These are phyloP conservation scores for Anguilla rostrata DNA, from an alignment of 2,113 vertebrate genomes.

Conservation along the genomic window DNA sequence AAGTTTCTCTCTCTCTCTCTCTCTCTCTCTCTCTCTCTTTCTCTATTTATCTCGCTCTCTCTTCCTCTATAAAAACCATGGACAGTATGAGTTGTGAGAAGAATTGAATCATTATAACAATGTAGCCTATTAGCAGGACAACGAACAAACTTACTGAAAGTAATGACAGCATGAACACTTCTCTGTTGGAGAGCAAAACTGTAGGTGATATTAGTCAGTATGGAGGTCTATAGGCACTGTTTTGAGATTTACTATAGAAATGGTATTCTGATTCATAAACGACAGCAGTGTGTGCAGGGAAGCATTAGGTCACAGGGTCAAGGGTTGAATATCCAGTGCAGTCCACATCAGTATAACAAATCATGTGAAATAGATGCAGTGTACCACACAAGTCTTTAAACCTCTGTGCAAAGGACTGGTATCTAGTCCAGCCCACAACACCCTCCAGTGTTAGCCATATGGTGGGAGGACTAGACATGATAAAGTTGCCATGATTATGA, in stretches of 20 bases:
- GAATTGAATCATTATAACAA: constrained; percentile 26
- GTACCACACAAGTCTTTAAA: not conserved
- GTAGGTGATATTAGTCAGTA: not conserved
- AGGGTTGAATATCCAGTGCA: not conserved
- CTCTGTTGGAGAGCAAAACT: not conserved
- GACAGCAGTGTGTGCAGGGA: not conserved
- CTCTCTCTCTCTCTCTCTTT: constrained; percentile 21
- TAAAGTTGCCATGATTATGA: not conserved
- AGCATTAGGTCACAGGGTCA: not conserved
- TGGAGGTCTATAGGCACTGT: constrained; percentile 11
- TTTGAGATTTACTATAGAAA: not conserved
- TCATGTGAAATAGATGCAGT: not conserved
- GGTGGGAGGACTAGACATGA: constrained; percentile 4
- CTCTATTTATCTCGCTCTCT: too few species aligned
- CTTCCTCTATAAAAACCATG: constrained; percentile 51
- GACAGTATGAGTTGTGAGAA: constrained; percentile 27
- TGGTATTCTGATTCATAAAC: not conserved
- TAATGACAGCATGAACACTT: constrained; percentile 8
- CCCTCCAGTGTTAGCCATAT: not conserved
- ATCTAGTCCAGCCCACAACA: not conserved
- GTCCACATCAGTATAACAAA: not conserved
- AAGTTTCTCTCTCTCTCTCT: constrained; percentile 19
- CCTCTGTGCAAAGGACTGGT: not conserved
- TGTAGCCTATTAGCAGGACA: constrained; percentile 28
- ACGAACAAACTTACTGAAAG: constrained; percentile 23